Percentiles rank a stretch among this genome's conserved stretches.
Evolutionary conservation across 2,888 invertebrate genomes (phyloP).

Genomic region (Archaeoteleia sp.): DNA sequence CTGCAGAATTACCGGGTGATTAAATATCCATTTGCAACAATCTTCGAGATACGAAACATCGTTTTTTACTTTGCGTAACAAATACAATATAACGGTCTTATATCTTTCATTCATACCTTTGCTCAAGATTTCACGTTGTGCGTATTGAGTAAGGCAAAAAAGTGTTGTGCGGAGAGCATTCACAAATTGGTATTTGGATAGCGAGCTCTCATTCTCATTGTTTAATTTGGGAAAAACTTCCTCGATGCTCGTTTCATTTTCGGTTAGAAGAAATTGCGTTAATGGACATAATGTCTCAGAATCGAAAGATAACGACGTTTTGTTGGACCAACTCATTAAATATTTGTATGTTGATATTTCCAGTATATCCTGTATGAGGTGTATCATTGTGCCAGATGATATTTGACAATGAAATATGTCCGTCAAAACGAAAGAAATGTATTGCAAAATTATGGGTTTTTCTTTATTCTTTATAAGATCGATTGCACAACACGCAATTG

Average conservation of each 20-base stretch:
- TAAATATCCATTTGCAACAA: slow-evolving; percentile 70
- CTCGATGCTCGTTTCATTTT: slow-evolving; percentile 5
- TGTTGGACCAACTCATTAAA: slow-evolving; percentile 76
- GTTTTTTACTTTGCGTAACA: slow-evolving; percentile 61
- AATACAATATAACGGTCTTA: slow-evolving; percentile 56
- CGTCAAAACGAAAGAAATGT: slow-evolving; percentile 70
- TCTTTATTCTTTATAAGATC: slow-evolving; percentile 73
- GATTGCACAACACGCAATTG: slow-evolving; percentile 69
- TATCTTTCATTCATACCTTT: slow-evolving; percentile 57
- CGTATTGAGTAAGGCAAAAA: slow-evolving; percentile 68
- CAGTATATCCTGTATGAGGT: slow-evolving; percentile 75
- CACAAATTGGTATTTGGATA: slow-evolving; percentile 55
- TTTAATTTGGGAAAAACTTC: background rate
- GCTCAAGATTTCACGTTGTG: slow-evolving; percentile 54
- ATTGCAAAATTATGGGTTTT: slow-evolving; percentile 57
- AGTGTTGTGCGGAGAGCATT: slow-evolving; percentile 59
- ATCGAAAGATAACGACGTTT: slow-evolving; percentile 10
- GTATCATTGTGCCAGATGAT: slow-evolving; percentile 76
- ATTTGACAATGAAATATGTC: slow-evolving; percentile 80
- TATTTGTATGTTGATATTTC: slow-evolving; percentile 75
- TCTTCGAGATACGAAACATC: slow-evolving; percentile 45
- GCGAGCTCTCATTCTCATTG: too few relatives aligned
- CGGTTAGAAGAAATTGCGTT: slow-evolving; percentile 19
- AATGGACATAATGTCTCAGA: slow-evolving; percentile 1
- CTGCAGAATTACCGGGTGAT: slow-evolving; percentile 72